Percentiles rank a stretch among this genome's conserved stretches.
Conservation (phyloP, 2,113 vertebrate genomes). For the Cyanocitta stelleri region DNA sequence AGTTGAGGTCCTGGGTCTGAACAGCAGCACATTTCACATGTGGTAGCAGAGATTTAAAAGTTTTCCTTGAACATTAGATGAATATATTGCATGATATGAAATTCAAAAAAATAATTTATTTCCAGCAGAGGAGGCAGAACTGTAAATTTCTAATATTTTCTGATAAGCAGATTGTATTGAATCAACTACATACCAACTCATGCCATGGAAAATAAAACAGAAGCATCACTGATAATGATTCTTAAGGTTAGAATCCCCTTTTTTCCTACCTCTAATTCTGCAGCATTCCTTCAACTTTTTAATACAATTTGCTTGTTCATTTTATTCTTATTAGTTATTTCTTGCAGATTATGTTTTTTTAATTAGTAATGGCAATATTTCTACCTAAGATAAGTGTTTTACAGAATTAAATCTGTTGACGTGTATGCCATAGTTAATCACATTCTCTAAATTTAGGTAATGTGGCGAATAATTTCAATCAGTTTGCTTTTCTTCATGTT, state of each 20-base stretch:
- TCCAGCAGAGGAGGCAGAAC: background rate
- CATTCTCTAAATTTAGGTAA: constrained; percentile 39
- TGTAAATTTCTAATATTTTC: background rate
- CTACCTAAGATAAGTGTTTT: background rate
- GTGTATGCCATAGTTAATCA: constrained; percentile 15
- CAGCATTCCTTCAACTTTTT: background rate
- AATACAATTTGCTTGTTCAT: background rate
- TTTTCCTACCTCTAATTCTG: background rate
- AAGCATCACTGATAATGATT: background rate
- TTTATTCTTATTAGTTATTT: constrained; percentile 18
- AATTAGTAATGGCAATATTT: constrained; percentile 19
- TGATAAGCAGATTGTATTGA: background rate
- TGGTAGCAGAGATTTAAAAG: background rate
- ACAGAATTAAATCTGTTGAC: background rate
- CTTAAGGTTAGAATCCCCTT: background rate
- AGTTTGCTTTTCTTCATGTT: background rate
- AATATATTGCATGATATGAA: background rate
- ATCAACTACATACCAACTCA: background rate
- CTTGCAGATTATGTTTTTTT: constrained; percentile 10
- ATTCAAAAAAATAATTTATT: background rate
- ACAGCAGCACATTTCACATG: background rate
- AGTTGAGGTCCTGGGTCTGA: background rate
- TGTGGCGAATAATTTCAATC: constrained; percentile 36
- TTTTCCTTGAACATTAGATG: background rate
- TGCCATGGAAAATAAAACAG: background rate